phyloP scores from a whole-genome alignment of 2,888 invertebrate species.

The Listrodromus nycthemerus region DNA sequence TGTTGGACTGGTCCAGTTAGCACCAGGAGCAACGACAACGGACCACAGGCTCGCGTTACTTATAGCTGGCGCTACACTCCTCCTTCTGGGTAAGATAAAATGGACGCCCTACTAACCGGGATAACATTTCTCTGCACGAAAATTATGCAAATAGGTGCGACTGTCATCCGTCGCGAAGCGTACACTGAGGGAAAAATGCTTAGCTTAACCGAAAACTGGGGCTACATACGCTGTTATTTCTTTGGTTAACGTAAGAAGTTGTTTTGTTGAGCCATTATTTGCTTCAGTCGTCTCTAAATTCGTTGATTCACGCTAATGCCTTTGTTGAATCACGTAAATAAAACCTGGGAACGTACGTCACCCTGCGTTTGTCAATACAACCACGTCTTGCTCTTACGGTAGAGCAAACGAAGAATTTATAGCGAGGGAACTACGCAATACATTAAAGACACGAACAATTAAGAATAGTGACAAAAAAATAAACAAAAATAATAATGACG shows the following conservation, averaged over 20 bases:
- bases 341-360: too few relatives aligned
- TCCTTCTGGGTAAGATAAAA: slow-evolving; percentile 86
- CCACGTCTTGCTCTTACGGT: too few relatives aligned
- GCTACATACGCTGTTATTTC: too few relatives aligned
- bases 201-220: too few relatives aligned
- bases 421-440: background rate
- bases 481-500: background rate
- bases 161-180: background rate
- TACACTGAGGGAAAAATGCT: background rate
- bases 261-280: too few relatives aligned
- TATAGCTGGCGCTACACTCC: slow-evolving; percentile 88
- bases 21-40: slow-evolving; percentile 91
- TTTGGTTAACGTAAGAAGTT: too few relatives aligned
- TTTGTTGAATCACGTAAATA: too few relatives aligned
- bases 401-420: background rate
- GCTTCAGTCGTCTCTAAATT: too few relatives aligned
- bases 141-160: too few relatives aligned
- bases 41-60: slow-evolving; percentile 90
- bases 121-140: too few relatives aligned
- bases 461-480: background rate
- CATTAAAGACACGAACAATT: background rate
- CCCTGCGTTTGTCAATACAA: too few relatives aligned
- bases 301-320: too few relatives aligned
- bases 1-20: slow-evolving; percentile 91
- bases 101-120: background rate